A percentile compares a stretch with the other conserved stretches of the same genome.
Conservation (phyloP, 2,113 vertebrate genomes). For the Tinamus guttatus region DNA sequence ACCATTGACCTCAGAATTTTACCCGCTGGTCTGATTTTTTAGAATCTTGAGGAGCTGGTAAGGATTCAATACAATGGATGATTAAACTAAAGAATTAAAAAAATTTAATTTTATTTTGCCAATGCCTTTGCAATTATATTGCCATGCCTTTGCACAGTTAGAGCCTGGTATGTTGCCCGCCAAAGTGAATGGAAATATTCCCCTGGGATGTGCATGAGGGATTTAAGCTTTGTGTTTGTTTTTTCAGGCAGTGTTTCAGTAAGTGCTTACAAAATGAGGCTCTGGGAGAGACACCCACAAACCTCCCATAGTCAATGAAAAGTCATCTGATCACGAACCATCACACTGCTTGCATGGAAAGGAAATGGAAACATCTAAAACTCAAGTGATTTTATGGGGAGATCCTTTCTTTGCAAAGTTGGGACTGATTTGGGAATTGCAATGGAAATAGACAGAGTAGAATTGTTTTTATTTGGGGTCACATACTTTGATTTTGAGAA, state of each 20-base stretch:
- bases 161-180: neutral
- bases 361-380: neutral
- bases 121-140: neutral
- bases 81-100: neutral
- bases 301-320: neutral
- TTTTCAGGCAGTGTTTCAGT: conserved; percentile 5
- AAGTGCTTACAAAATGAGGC: neutral
- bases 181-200: neutral
- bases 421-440: neutral
- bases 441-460: neutral
- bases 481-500: neutral
- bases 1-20: neutral
- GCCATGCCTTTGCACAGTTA: neutral
- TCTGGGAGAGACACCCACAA: neutral
- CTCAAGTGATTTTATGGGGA: rapidly evolving
- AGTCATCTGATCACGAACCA: neutral
- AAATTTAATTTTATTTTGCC: neutral
- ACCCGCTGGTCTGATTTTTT: neutral
- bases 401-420: neutral
- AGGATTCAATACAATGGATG: neutral
- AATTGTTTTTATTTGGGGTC: neutral
- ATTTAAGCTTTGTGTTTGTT: neutral
- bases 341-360: neutral
- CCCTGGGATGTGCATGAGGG: neutral
- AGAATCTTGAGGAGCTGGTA: rapidly evolving